Percentiles rank a stretch among this genome's conserved stretches.
Evolutionary conservation across 1,140 invertebrate genomes (phyloP).

Genomic region (Aporrectodea caliginosa): DNA sequence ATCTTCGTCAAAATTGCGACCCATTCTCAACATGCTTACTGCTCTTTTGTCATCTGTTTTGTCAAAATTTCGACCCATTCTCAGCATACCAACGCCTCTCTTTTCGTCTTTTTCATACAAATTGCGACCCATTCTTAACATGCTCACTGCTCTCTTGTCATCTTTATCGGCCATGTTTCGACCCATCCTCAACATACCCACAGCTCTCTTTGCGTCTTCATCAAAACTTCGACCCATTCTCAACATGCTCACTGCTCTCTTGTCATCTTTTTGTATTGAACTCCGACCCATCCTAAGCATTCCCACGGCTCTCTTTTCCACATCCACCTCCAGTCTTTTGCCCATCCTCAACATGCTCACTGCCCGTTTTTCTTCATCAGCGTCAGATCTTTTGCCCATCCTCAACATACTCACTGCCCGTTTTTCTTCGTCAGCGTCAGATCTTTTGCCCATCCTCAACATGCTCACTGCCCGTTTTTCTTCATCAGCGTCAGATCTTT

Average conservation of each 20-base stretch:
- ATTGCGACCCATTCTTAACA: neutral
- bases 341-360: too few species aligned
- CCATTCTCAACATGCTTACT: neutral
- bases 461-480: too few species aligned
- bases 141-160: neutral
- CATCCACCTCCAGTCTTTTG: too few species aligned
- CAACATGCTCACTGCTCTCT: neutral
- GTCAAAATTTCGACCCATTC: neutral
- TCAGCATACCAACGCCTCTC: neutral
- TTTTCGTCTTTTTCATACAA: neutral
- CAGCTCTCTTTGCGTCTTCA: neutral
- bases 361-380: too few species aligned
- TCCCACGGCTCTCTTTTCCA: neutral
- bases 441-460: too few species aligned
- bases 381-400: too few species aligned
- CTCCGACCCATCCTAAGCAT: neutral
- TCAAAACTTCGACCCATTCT: neutral
- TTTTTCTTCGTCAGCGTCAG: too few species aligned
- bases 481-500: too few species aligned
- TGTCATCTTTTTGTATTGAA: neutral
- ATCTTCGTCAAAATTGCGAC: constrained; percentile 1
- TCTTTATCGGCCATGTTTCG: neutral
- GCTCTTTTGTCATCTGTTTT: neutral
- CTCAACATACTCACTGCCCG: too few species aligned
- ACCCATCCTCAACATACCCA: neutral